Evolutionary conservation across 2,797 vertebrate species (phyloP).

Genomic region (Labroides dimidiatus): DNA sequence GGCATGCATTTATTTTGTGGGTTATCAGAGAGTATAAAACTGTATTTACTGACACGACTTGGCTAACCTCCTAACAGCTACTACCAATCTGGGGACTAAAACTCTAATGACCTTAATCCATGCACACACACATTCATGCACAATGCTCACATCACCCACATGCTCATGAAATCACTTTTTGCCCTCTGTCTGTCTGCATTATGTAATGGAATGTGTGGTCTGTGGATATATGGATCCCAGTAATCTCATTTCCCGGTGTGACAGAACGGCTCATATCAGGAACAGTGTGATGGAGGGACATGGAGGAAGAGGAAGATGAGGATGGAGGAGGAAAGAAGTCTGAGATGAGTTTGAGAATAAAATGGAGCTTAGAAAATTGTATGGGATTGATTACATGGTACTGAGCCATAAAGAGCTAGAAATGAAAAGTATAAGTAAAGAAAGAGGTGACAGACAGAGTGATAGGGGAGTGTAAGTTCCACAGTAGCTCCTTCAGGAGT

Average conservation of each 20-base stretch:
- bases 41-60: slow-evolving; percentile 32
- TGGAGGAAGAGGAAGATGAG: slow-evolving; percentile 18
- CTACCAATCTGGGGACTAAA: slow-evolving; percentile 44
- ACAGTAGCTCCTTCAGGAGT: slow-evolving; percentile 29
- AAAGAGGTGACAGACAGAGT: slow-evolving; percentile 1
- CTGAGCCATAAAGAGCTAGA: slow-evolving; percentile 11
- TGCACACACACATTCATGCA: slow-evolving; percentile 24
- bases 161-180: slow-evolving; percentile 43
- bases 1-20: background rate
- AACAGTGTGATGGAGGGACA: slow-evolving; percentile 39
- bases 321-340: slow-evolving; percentile 19
- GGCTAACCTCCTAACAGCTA: slow-evolving; percentile 37
- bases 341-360: slow-evolving; percentile 34
- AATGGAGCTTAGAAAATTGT: slow-evolving; percentile 38
- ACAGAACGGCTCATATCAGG: slow-evolving; percentile 50
- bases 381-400: slow-evolving; percentile 35
- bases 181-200: slow-evolving; percentile 49
- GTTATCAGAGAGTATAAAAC: slow-evolving; percentile 18
- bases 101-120: slow-evolving; percentile 74
- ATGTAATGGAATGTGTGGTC: slow-evolving; percentile 62
- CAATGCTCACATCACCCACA: slow-evolving; percentile 17
- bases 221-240: slow-evolving; percentile 52
- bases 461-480: slow-evolving; percentile 13
- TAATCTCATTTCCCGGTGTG: slow-evolving; percentile 71
- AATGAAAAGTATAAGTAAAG: slow-evolving; percentile 26